These are phyloP conservation scores for Philotrypesis tridentata DNA, from an alignment of 1,140 invertebrate species.

Conservation along the genomic window DNA sequence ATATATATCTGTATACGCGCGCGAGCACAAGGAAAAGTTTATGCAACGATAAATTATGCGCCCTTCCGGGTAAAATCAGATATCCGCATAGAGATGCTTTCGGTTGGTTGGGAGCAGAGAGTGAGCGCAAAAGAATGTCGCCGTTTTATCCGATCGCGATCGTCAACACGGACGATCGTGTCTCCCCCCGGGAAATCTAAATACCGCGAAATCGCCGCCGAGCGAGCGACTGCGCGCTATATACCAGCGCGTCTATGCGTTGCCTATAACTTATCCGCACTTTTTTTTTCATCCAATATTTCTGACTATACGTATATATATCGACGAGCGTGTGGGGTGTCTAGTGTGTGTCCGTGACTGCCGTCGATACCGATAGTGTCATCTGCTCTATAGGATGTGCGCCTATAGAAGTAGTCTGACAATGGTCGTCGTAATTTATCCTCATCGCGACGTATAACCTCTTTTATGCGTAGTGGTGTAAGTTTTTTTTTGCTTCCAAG, in stretches of 20 bases:
- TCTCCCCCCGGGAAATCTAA: constrained; percentile 18
- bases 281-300: neutral
- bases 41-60: neutral
- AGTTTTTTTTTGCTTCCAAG: too few species aligned
- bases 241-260: neutral
- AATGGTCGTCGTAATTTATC: constrained; percentile 29
- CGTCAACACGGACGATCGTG: neutral
- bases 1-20: too few species aligned
- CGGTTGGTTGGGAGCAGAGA: neutral
- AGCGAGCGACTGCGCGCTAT: too few species aligned
- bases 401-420: neutral
- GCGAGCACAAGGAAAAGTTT: neutral
- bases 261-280: neutral
- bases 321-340: neutral
- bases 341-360: neutral
- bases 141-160: constrained; percentile 9
- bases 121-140: neutral
- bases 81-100: neutral
- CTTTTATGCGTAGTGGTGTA: too few species aligned
- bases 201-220: neutral
- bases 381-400: too few species aligned
- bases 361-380: too few species aligned
- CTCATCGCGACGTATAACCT: neutral
- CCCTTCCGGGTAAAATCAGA: neutral
- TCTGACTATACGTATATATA: neutral